Conservation (phyloP, 2,797 vertebrate genomes). For the Sebastes trivittatus region DNA sequence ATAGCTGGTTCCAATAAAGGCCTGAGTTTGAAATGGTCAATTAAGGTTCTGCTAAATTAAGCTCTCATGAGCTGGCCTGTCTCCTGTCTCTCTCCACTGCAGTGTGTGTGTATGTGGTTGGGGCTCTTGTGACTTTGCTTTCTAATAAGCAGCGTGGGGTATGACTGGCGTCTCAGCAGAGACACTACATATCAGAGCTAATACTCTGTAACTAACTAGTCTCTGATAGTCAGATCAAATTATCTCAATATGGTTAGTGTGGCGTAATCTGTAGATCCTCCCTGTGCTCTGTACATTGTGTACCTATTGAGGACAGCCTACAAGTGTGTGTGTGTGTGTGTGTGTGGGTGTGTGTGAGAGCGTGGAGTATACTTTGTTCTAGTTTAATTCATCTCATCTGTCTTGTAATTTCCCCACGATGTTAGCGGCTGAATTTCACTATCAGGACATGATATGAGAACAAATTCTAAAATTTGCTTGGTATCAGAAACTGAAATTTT, state of each 20-base stretch:
- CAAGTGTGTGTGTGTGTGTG: neutral
- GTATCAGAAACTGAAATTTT: neutral
- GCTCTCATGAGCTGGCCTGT: conserved; percentile 51
- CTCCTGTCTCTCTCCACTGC: conserved; percentile 16
- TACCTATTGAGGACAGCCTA: neutral
- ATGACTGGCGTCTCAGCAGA: conserved; percentile 50
- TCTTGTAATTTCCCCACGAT: neutral
- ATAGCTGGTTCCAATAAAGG: conserved; percentile 54
- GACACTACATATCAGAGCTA: conserved; percentile 48
- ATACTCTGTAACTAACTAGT: conserved; percentile 41
- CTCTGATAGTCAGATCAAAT: conserved; percentile 50
- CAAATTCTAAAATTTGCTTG: neutral
- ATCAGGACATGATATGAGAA: neutral
- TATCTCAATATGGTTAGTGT: conserved; percentile 44
- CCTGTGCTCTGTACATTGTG: conserved; percentile 7
- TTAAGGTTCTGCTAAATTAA: conserved; percentile 60
- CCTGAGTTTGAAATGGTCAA: conserved; percentile 49
- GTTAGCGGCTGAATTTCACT: neutral
- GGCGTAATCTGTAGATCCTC: conserved; percentile 15
- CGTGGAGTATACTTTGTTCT: neutral
- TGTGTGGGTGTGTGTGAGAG: neutral
- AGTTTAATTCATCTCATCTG: conserved; percentile 2
- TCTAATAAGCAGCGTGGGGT: conserved; percentile 51
- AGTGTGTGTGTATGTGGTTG: neutral
- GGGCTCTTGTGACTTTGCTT: conserved; percentile 57